These are phyloP conservation scores for Pangasianodon gigas DNA, from an alignment of 2,113 vertebrate species.

Conservation along the genomic window DNA sequence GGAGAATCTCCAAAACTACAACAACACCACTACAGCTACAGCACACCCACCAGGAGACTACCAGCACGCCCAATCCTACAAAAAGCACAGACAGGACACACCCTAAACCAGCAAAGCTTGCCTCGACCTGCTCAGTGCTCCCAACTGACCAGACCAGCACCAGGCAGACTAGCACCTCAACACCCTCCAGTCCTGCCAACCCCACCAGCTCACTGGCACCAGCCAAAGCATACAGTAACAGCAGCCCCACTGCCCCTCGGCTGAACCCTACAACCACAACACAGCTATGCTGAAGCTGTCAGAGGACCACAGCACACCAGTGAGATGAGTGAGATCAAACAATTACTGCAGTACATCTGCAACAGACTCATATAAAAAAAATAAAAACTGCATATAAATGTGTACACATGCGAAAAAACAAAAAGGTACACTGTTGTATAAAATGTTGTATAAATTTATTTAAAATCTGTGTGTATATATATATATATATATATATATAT, in stretches of 20 bases:
- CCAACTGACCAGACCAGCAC: neutral
- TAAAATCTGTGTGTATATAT: too few relatives aligned
- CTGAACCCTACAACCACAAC: neutral
- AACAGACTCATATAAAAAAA: neutral
- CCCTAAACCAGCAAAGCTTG: too few relatives aligned
- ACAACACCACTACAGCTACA: too few relatives aligned
- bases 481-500: too few relatives aligned
- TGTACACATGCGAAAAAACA: too few relatives aligned
- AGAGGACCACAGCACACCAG: neutral
- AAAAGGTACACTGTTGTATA: too few relatives aligned
- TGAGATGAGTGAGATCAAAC: neutral
- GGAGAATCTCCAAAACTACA: too few relatives aligned
- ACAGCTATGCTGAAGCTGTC: neutral
- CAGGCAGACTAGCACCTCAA: neutral
- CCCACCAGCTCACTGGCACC: neutral
- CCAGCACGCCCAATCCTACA: too few relatives aligned
- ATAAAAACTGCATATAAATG: too few relatives aligned
- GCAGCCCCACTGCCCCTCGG: neutral
- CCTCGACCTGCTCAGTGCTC: neutral
- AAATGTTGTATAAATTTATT: too few relatives aligned
- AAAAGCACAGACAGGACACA: too few relatives aligned
- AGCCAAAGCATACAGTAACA: neutral
- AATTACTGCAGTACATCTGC: neutral
- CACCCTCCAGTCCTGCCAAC: neutral
- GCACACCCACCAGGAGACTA: too few relatives aligned